Evolutionary conservation across 2,113 vertebrate species (phyloP), one percentile per base, ranked within the genome.

Genomic region (Sinocyclocheilus anshuiensis): DNA sequence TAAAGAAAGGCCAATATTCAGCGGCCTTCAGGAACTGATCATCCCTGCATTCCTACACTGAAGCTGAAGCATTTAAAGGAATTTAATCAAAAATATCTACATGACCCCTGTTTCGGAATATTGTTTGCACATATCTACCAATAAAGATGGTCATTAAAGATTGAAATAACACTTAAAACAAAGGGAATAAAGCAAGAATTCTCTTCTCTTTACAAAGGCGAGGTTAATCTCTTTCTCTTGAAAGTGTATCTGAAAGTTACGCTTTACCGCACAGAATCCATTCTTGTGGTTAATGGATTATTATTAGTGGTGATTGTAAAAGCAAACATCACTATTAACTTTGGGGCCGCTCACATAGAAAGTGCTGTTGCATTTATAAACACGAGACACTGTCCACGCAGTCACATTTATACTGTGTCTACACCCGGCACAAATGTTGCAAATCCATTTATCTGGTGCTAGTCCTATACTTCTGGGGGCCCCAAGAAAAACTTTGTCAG

Each of bases 11-110:
- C 39, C 69, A 65, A 88, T 83, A 86, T 77, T 36, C 2, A 4
- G 24, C 26, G 65, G 72, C 92, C 85, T 90, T 92, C 84, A 88
- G 75, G 3, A 69, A 59, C n/a, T 26, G 24, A 26, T 61, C 29
- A 48, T 33, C 33, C 2, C 22, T 39, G 84, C 65, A 42, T 69
- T 71, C 36, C 10, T 50, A 48, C n/a, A 48, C 24, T 3, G 1
- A 15, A 22, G 20, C 11, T 26, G 57, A 48, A 50, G 6, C 42
- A 77, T 77, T 77, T 75, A 2, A 24, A 75, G 6, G 6, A 83
- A 83, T 26, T 6, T n/a, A 50, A 6, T 10, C 1, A 22, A 77
- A 65, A 75, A 29, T 48, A 65, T 76, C n/a, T 72, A 26, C 3
- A 0, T 45, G 2, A 48, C 10, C 42, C 26, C 29, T n/a, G 45